Evolutionary conservation across 2,113 vertebrate species (phyloP).

Genomic region (Pao palembangensis): DNA sequence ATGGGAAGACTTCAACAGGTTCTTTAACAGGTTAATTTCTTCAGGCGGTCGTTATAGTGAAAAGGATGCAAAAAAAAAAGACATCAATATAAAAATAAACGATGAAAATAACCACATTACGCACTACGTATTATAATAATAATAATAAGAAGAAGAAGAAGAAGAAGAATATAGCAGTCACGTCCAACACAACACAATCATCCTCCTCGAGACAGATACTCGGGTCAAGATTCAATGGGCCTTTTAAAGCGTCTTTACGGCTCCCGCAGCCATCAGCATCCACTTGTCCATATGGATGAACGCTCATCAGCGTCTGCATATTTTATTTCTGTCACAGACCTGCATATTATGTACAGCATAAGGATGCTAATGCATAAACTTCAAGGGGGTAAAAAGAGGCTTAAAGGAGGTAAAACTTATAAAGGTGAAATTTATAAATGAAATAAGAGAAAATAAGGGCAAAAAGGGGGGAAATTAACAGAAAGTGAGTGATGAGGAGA

Average conservation of each 20-base stretch:
- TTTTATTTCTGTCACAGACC: constrained; percentile 12
- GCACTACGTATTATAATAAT: no score
- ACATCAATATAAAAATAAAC: background rate
- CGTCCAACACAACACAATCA: no score
- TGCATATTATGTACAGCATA: constrained; percentile 20
- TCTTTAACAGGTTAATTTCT: no score
- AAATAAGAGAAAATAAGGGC: background rate
- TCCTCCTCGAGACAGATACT: constrained; percentile 4
- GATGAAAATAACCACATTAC: constrained; percentile 5
- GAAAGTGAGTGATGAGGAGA: background rate
- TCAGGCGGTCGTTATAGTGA: background rate
- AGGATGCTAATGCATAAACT: constrained; percentile 19
- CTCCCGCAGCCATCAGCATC: constrained; percentile 25
- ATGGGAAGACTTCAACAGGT: no score
- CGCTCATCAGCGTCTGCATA: background rate
- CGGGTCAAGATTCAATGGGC: constrained; percentile 37
- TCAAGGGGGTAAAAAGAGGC: no score
- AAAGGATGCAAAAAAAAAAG: constrained; percentile 21
- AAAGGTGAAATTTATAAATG: constrained; percentile 1
- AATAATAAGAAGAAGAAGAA: no score
- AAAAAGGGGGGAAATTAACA: constrained; percentile 1
- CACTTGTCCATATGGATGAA: constrained; percentile 14
- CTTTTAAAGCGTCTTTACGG: constrained; percentile 16
- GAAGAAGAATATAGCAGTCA: no score
- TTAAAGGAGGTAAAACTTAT: no score